These are phyloP conservation scores for Lepus oiostolus DNA, from an alignment of 2,797 vertebrate genomes.

Conservation along the genomic window DNA sequence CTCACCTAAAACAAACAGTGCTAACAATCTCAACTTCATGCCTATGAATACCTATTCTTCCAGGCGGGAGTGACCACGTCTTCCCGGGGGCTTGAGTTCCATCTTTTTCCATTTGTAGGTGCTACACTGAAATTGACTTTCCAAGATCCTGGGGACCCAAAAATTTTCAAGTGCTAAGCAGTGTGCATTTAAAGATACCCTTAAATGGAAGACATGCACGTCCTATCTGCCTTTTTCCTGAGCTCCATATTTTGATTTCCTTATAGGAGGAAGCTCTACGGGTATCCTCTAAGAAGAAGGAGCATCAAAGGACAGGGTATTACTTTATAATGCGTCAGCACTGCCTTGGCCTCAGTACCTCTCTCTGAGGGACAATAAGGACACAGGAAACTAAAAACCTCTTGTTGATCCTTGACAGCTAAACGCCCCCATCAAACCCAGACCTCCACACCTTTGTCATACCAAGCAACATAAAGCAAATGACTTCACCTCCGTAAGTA, in stretches of 20 bases:
- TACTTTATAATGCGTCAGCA: not conserved
- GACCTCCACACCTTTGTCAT: not conserved
- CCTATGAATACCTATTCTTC: not conserved
- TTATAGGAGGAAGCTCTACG: not conserved
- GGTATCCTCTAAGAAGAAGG: not conserved
- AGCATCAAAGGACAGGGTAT: not conserved
- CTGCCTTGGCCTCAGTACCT: not conserved
- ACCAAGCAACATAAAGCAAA: not conserved
- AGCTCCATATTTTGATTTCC: not conserved
- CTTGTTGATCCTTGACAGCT: not conserved
- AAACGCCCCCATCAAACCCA: not conserved
- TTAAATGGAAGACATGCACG: not conserved
- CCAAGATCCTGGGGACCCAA: not conserved
- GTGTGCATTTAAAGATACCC: not conserved
- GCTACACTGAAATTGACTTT: not conserved
- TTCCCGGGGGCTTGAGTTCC: not conserved
- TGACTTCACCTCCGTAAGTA: not conserved
- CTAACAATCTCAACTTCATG: too few relatives aligned
- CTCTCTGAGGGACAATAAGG: not conserved
- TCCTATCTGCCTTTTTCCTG: not conserved
- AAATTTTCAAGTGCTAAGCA: not conserved
- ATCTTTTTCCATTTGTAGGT: not conserved
- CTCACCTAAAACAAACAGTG: too few relatives aligned
- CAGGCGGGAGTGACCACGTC: not conserved
- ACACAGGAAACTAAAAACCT: accelerated